Evolutionary conservation across 2,797 vertebrate species (phyloP).

Genomic region (Pteronotus mesoamericanus): DNA sequence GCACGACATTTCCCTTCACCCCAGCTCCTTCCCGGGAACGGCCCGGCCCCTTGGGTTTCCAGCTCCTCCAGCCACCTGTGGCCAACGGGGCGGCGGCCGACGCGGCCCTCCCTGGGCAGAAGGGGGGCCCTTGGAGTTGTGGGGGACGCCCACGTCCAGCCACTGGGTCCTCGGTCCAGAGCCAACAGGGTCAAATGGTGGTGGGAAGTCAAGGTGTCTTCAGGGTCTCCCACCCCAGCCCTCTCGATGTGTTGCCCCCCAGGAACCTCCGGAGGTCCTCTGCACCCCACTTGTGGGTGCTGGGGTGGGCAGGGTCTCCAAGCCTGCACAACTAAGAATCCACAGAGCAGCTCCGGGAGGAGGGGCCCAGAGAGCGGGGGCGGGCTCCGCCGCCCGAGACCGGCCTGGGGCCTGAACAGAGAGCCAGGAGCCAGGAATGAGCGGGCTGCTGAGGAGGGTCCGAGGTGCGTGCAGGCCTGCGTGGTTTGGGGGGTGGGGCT

Average conservation of each 20-base stretch:
- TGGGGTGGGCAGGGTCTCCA: too few species aligned
- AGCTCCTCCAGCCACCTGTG: neutral
- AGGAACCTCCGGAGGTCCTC: neutral
- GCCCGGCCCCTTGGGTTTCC: neutral
- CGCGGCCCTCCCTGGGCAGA: neutral
- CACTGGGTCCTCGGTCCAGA: neutral
- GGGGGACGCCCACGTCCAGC: neutral
- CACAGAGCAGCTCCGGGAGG: neutral
- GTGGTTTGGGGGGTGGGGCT: too few species aligned
- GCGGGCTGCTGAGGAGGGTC: neutral
- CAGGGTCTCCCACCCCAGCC: neutral
- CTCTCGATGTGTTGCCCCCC: neutral
- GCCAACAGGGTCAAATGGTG: neutral
- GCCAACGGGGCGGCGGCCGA: neutral
- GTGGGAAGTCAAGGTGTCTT: neutral
- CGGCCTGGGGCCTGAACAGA: neutral
- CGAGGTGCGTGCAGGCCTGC: too few species aligned
- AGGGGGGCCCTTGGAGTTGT: neutral
- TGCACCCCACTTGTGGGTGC: neutral
- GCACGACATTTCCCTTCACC: neutral
- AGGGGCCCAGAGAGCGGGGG: too few species aligned
- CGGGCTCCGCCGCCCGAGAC: too few species aligned
- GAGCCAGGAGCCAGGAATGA: too few species aligned
- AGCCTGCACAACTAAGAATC: neutral
- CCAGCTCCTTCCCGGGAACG: neutral